Conservation (phyloP, 2,113 vertebrate species). For the Erythrolamprus reginae region DNA sequence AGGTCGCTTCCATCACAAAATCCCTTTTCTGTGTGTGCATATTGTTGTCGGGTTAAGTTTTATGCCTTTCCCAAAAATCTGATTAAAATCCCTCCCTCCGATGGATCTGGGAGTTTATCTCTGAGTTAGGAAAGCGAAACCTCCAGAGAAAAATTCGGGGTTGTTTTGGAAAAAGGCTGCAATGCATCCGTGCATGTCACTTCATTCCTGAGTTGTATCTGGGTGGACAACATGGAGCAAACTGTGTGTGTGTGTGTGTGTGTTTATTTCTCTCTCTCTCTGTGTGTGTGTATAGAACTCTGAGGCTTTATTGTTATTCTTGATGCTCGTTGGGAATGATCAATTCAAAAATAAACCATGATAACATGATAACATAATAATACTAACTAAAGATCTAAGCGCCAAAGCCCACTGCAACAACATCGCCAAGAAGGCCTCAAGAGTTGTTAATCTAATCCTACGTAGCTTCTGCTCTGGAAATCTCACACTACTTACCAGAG, state of each 20-base stretch:
- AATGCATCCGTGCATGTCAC: constrained; percentile 13
- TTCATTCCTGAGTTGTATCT: constrained; percentile 32
- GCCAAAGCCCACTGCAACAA: too few species aligned
- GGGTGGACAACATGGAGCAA: constrained; percentile 34
- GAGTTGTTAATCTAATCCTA: too few species aligned
- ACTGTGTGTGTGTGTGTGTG: constrained; percentile 17
- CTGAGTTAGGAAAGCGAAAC: constrained; percentile 54
- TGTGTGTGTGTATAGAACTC: not conserved
- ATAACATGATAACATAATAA: too few species aligned
- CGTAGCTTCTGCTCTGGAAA: too few species aligned
- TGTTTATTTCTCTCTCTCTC: not conserved
- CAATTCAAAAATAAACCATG: too few species aligned
- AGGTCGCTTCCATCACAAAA: constrained; percentile 42
- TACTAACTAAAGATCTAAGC: too few species aligned
- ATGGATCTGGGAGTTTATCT: constrained; percentile 55
- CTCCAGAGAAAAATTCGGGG: constrained; percentile 38
- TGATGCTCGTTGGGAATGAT: too few species aligned
- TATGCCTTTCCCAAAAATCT: constrained; percentile 61
- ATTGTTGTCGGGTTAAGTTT: constrained; percentile 57
- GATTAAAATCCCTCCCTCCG: constrained; percentile 54
- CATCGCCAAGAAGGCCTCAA: too few species aligned
- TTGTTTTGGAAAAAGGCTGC: constrained; percentile 34
- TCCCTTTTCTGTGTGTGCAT: constrained; percentile 48
- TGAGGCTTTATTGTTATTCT: constrained; percentile 27
- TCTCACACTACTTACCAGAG: too few species aligned